These are phyloP conservation scores for Emydocephalus ijimae DNA, from an alignment of 2,113 vertebrate species.

Conservation along the genomic window DNA sequence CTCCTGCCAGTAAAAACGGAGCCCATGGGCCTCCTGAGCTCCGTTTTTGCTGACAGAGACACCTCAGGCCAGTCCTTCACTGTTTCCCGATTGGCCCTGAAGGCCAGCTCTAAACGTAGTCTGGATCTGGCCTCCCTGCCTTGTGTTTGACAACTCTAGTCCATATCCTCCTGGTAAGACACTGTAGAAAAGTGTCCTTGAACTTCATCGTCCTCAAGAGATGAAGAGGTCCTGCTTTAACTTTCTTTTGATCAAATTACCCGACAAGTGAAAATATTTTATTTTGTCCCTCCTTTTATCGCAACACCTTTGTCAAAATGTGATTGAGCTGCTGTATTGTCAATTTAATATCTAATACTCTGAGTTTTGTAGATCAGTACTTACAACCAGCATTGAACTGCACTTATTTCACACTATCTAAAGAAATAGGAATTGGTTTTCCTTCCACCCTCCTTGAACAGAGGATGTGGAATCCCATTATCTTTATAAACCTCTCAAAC, in stretches of 20 bases:
- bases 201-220: not conserved
- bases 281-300: not conserved
- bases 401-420: slow-evolving; percentile 14
- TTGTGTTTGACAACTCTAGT: not conserved
- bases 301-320: not conserved
- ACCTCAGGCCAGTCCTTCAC: too few relatives aligned
- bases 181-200: not conserved
- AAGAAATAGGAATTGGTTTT: slow-evolving; percentile 25
- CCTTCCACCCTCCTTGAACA: slow-evolving; percentile 17
- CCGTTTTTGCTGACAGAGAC: too few relatives aligned
- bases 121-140: too few relatives aligned
- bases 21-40: too few relatives aligned
- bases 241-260: slow-evolving; percentile 17
- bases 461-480: slow-evolving; percentile 24
- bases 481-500: slow-evolving; percentile 31
- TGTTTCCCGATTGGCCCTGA: too few relatives aligned
- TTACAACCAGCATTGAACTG: slow-evolving; percentile 18
- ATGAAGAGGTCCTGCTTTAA: not conserved
- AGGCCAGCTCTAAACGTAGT: too few relatives aligned
- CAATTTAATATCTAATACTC: slow-evolving; percentile 11
- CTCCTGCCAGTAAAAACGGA: too few relatives aligned
- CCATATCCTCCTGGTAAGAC: not conserved
- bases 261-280: not conserved
- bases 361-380: slow-evolving; percentile 9
- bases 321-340: not conserved